Base-by-base conservation (phyloP, 2,113 vertebrate species). In the Plectropomus leopardus region DNA sequence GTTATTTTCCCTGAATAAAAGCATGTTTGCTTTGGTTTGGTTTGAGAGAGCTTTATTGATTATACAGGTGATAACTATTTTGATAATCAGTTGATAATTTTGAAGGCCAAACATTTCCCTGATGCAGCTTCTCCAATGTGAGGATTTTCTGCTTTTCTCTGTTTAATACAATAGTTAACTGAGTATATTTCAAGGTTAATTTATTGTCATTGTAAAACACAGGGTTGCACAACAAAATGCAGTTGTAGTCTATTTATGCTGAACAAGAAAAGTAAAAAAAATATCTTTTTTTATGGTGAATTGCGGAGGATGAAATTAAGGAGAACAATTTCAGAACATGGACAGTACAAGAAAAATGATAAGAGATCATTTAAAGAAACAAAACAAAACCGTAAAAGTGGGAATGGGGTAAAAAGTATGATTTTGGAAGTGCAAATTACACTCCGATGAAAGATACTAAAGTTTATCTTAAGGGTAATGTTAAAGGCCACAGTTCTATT, bases 401-500 rank as follows among this genome's bases (percentile, higher is more conserved):
- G 21, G 50, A 11, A 11, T n/a, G 19, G 7, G 48, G 24, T 5
- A 9, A 28, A 47, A 65, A 3, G 42, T 66, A 32, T 13, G 19
- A 48, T 32, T 48, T 3, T n/a, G 19, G n/a, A 66, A 48, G 42
- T 47, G 34, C 11, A 19, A 16, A 16, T 13, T 10, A 3, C 17
- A 1, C 13, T 23, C n/a, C 19, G 16, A 17, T 28, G 7, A 19
- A 30, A 13, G 34, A 23, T 19, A 14, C 11, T 63, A 17, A 40
- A 40, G 34, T 69, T 68, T 58, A 72, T 81, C 68, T 59, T 30
- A 32, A 26, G 70, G 71, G 4, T 23, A 59, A 0, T 34, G 17
- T 72, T 59, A 30, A 66, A 48, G 24, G 64, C 61, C 57, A 51
- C 63, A 69, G 63, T 53, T 80, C 26, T 74, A 28, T 68, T 34